These are phyloP conservation scores for Machimus rusticus DNA, from an alignment of 2,888 invertebrate genomes.

Conservation along the genomic window DNA sequence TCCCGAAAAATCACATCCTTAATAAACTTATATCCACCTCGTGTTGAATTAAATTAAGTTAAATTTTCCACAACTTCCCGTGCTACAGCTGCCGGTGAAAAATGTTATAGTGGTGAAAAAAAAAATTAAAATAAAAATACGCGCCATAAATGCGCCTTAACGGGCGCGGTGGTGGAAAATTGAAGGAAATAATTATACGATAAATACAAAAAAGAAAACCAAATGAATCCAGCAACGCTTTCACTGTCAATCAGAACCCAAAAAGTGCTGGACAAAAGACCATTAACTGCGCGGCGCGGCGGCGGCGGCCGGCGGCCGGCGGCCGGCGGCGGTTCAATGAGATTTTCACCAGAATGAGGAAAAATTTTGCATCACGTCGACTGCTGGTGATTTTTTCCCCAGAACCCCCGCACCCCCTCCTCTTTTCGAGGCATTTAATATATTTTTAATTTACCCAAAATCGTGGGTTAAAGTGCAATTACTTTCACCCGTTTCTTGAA, in stretches of 20 bases:
- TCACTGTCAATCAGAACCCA: not conserved
- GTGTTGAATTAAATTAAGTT: not conserved
- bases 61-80: not conserved
- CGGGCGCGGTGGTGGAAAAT: not conserved
- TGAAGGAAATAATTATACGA: not conserved
- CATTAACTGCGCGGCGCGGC: not conserved
- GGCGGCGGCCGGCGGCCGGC: no score
- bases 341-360: not conserved
- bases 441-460: not conserved
- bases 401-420: not conserved
- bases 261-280: not conserved
- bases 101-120: not conserved
- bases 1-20: not conserved
- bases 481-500: slow-evolving; percentile 4
- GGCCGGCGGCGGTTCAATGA: not conserved
- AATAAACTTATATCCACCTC: not conserved
- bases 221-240: not conserved
- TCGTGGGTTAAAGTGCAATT: not conserved
- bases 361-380: not conserved
- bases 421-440: not conserved
- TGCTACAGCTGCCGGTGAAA: not conserved
- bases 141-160: not conserved
- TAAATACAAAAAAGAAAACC: not conserved
- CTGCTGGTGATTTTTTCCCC: not conserved
- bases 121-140: not conserved